Base-by-base conservation (phyloP, 2,113 vertebrate genomes). In the Carassius gibelio region DNA sequence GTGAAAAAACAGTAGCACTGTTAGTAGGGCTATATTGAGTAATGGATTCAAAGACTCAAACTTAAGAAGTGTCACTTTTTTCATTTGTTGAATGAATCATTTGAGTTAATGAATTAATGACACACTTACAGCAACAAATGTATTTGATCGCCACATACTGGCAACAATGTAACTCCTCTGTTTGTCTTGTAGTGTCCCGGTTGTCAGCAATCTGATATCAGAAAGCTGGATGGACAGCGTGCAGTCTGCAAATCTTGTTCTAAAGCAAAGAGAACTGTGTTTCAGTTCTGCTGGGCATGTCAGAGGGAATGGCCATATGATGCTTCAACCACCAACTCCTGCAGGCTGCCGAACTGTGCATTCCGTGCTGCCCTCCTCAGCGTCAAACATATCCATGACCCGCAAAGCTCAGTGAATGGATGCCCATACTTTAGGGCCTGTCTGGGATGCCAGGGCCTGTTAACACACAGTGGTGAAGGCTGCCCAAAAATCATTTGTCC, bases 361-460 rank as follows among this genome's bases (percentile, higher is more conserved):
- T 26, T 87, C 36, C 88, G 88, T 7, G 88, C 89, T 4, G 87
- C 88, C 11, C 84, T 91, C 8, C 85, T 91, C 17, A 88, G 87
- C 0, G 23, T 7, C 11, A 82, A 76, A 10, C 15, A 3, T 17
- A 90, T 89, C 59, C 19, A 0, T 14, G 75, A 86, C 36, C 55
- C 62, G 0, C 0, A 13, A 1, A 85, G 75, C 36, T 66, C 64
- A 1, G 86, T 84, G 36, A 23, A n/a, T 0, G 83, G 59, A 48
- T 91, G 90, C 38, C 90, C 89, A 4, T 90, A 80, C 30, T 90
- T 90, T 26, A 86, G 90, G 71, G 86, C 85, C 23, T 91, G 90
- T 74, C 89, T 87, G 1, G 0, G 0, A 0, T 91, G 90, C 77
- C 83, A 74, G 4, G 66, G 84, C 19, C 80, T 91, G 10, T 38